Evolutionary conservation across 2,113 vertebrate species (phyloP).

Genomic region (Corvus cornix): DNA sequence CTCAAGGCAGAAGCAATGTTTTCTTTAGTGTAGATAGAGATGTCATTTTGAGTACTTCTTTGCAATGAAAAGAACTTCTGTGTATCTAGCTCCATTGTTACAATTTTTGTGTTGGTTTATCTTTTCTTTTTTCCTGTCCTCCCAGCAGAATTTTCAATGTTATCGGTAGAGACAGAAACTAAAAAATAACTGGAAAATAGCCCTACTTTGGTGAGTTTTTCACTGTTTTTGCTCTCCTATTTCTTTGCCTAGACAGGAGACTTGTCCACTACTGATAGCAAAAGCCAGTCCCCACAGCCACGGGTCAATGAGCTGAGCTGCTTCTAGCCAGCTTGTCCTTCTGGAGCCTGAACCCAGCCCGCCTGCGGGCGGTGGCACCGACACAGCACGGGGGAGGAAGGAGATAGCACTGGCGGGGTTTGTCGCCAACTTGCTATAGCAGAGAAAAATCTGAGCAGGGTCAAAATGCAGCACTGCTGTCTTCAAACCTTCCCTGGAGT

Average conservation of each 20-base stretch:
- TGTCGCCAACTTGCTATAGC: background rate
- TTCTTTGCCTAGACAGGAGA: background rate
- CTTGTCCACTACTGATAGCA: background rate
- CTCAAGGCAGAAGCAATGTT: background rate
- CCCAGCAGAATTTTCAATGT: background rate
- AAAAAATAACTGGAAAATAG: background rate
- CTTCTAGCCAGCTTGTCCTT: background rate
- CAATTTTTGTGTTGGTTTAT: background rate
- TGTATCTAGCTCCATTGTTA: accelerated
- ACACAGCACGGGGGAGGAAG: accelerated
- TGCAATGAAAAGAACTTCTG: background rate
- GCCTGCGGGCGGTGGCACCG: accelerated
- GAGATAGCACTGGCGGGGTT: accelerated
- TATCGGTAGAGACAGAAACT: background rate
- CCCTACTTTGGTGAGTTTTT: background rate
- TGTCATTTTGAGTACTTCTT: background rate
- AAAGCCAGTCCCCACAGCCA: background rate
- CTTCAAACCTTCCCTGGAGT: background rate
- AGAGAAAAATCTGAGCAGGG: background rate
- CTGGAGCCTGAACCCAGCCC: background rate
- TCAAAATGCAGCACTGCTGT: background rate
- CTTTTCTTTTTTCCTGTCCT: background rate
- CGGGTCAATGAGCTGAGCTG: background rate
- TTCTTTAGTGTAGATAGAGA: background rate
- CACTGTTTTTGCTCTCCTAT: background rate